Percentiles rank a stretch among this genome's conserved stretches.
Evolutionary conservation across 1,140 invertebrate species (phyloP).

Genomic region (Pararge aegeria): DNA sequence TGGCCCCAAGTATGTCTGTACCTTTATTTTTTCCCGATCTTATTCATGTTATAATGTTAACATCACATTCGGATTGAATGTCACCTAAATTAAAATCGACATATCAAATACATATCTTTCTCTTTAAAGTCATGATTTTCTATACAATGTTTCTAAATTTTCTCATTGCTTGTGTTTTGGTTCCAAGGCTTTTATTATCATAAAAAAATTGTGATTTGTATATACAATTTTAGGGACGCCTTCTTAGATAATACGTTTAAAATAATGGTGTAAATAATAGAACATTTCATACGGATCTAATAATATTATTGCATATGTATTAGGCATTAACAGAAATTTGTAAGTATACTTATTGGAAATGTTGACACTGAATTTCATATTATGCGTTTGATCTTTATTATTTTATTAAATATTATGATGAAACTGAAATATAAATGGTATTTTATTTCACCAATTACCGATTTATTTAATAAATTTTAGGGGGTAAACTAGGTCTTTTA

Average conservation of each 20-base stretch:
- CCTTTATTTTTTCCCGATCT: too few relatives aligned
- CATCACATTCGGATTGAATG: neutral
- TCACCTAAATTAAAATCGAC: conserved; percentile 3
- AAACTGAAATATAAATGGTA: conserved; percentile 18
- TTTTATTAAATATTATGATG: conserved; percentile 36
- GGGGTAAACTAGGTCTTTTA: too few relatives aligned
- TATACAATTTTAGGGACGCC: conserved; percentile 65
- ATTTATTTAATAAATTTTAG: too few relatives aligned
- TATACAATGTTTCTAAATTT: conserved; percentile 2
- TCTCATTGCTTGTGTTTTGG: conserved; percentile 16
- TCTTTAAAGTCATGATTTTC: conserved; percentile 7
- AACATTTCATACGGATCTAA: conserved; percentile 40
- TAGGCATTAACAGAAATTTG: conserved; percentile 31
- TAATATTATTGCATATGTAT: conserved; percentile 30
- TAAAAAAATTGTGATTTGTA: conserved; percentile 51
- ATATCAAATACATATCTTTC: conserved; percentile 42
- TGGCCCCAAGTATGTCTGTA: too few relatives aligned
- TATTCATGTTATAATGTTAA: too few relatives aligned
- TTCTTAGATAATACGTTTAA: conserved; percentile 57
- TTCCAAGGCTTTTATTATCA: conserved; percentile 24
- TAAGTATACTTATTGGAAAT: conserved; percentile 37
- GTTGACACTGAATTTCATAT: conserved; percentile 29
- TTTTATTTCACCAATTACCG: conserved; percentile 10
- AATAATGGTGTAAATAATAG: conserved; percentile 56
- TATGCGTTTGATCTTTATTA: conserved; percentile 31